Evolutionary conservation across 2,113 vertebrate species (phyloP), one percentile per base, ranked within the genome.

Genomic region (Cairina moschata): DNA sequence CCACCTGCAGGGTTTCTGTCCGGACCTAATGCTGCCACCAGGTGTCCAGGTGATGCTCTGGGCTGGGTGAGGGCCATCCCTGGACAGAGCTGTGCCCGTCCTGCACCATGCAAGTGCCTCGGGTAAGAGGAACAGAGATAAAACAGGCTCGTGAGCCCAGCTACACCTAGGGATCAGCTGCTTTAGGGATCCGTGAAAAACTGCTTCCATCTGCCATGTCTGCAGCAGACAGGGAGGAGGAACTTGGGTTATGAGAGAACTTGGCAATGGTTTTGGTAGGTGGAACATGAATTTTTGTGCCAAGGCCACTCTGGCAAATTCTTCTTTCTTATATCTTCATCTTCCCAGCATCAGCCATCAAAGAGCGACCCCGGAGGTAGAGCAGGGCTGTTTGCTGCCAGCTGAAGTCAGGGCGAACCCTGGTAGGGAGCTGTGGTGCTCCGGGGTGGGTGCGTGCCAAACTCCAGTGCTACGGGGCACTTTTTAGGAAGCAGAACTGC

Each of bases 11-110:
- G 5, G 32, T 52, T 50, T 44, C 17, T 36, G 1, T 71, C 56
- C 58, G 69, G 42, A 52, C 69, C 86, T 44, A 58, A n/a, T 75
- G 75, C 76, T 93, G 81, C 75, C 75, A 72, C 42, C 66, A 59
- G 58, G 32, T 88, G 90, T 72, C 72, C 4, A 18, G 71, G 77
- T 65, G 50, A 38, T 22, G 32, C 58, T 40, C 38, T 11, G 38
- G 38, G 32, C 34, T 25, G 44, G 54, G 52, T 66, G 52, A 55
- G 66, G 66, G 25, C 73, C 72, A 26, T 3, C 52, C 44, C 36
- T 3, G 16, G 14, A 3, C 26, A 2, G 36, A 25, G 16, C 58
- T 52, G 20, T 54, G 34, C 54, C 46, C 38, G 9, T 7, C 52
- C 38, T 28, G 0, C 4, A 8, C 20, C n/a, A 6, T 16, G 3